These are phyloP conservation scores for Tangara arthus DNA, from an alignment of 2,797 vertebrate genomes.

Conservation along the genomic window DNA sequence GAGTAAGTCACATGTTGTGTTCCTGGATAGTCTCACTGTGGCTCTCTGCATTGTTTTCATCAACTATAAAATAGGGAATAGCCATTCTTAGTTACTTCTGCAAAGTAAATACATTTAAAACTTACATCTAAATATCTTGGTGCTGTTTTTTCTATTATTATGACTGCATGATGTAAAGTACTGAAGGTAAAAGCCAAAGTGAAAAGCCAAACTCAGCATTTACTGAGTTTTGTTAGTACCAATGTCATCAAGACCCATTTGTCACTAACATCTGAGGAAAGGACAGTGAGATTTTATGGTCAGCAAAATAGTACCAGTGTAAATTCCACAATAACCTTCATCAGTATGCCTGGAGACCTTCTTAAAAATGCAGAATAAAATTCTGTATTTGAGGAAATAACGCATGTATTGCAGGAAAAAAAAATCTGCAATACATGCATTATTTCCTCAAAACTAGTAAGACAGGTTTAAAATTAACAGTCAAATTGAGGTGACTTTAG, in stretches of 20 bases:
- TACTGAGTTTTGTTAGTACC: background rate
- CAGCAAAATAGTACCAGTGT: background rate
- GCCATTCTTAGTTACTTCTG: background rate
- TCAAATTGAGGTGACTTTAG: background rate
- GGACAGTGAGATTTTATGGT: background rate
- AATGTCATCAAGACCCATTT: background rate
- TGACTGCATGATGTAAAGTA: background rate
- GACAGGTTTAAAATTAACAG: background rate
- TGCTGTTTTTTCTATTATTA: background rate
- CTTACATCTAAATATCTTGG: background rate
- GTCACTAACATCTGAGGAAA: background rate
- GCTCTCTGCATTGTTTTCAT: background rate
- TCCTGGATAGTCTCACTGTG: background rate
- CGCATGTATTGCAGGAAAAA: too few species aligned
- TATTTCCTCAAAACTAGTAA: background rate
- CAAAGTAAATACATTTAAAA: background rate
- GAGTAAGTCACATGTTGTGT: background rate
- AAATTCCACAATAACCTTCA: background rate
- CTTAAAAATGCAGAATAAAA: background rate
- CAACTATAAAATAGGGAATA: background rate
- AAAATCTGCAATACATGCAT: background rate
- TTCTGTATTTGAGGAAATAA: background rate
- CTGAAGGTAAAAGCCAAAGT: background rate
- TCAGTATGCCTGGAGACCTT: background rate
- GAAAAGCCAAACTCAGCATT: background rate